phyloP scores from a whole-genome alignment of 2,797 vertebrate genomes.

The Mustela erminea region DNA sequence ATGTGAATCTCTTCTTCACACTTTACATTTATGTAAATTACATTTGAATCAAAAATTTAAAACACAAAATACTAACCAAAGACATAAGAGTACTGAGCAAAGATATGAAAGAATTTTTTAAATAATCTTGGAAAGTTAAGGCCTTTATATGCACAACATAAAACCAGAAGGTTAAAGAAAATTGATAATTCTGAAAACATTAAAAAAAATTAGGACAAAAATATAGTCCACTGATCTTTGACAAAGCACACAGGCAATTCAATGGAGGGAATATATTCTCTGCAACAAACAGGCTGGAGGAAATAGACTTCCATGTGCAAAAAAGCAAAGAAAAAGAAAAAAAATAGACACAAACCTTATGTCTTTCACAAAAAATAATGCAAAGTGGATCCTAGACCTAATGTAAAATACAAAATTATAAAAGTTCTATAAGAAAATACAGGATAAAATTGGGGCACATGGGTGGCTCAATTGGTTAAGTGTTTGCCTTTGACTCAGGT shows the following conservation, averaged over 20 bases:
- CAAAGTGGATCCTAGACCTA: not conserved
- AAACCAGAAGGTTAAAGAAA: conserved; percentile 29
- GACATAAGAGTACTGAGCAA: not conserved
- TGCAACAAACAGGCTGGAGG: not conserved
- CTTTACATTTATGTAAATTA: conserved; percentile 59
- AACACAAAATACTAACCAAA: conserved; percentile 40
- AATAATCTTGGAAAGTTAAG: conserved; percentile 40
- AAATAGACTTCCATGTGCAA: conserved; percentile 6
- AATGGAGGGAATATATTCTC: not conserved
- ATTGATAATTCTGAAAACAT: not conserved
- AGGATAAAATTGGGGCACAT: not conserved
- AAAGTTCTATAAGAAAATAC: not conserved
- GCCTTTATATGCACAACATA: not conserved
- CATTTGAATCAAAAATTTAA: conserved; percentile 49
- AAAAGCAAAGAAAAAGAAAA: not conserved
- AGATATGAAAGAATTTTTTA: not conserved
- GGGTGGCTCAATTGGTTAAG: not conserved
- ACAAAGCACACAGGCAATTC: not conserved
- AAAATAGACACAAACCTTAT: not conserved
- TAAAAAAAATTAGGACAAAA: not conserved
- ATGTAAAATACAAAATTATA: conserved; percentile 11
- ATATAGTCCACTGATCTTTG: not conserved
- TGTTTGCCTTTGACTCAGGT: not conserved
- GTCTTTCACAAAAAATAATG: not conserved
- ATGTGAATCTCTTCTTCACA: conserved; percentile 50